These are phyloP conservation scores for Habropoda laboriosa DNA, from an alignment of 1,140 invertebrate species.

Conservation along the genomic window DNA sequence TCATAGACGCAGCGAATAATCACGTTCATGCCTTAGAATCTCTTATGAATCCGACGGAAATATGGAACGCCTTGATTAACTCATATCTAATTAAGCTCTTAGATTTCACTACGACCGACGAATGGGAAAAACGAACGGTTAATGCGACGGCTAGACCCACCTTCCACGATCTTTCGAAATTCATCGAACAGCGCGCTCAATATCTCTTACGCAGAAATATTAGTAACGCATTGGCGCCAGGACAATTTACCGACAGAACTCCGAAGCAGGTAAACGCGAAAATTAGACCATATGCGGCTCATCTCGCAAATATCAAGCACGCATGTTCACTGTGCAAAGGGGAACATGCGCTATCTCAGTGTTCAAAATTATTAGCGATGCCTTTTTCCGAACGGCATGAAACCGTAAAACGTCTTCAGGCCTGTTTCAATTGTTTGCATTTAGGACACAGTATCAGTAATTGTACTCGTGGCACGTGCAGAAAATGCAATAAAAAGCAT, in stretches of 20 bases:
- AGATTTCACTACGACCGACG: background rate
- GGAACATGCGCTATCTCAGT: slow-evolving; percentile 34
- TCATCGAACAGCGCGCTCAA: background rate
- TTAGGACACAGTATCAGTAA: slow-evolving; percentile 7
- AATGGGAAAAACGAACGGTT: slow-evolving; percentile 13
- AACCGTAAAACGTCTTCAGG: slow-evolving; percentile 5
- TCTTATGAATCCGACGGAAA: background rate
- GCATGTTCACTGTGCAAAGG: slow-evolving; percentile 35
- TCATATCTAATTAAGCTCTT: slow-evolving; percentile 3
- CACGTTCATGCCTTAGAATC: slow-evolving; percentile 62
- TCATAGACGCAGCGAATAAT: slow-evolving; percentile 59
- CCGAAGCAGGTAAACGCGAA: too few species aligned
- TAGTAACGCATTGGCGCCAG: too few species aligned
- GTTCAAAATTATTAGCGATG: slow-evolving; percentile 37
- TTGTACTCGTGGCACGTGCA: slow-evolving; percentile 35
- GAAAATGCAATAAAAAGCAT: slow-evolving; percentile 40
- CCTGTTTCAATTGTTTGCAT: slow-evolving; percentile 47
- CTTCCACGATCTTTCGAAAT: background rate
- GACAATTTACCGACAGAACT: too few species aligned
- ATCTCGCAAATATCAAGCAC: background rate
- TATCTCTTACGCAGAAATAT: too few species aligned
- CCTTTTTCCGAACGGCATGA: background rate
- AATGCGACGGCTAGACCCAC: too few species aligned
- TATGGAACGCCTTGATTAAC: slow-evolving; percentile 21
- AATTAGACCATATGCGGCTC: too few species aligned